Evolutionary conservation across 2,888 invertebrate genomes (phyloP), one percentile per base, ranked within the genome.

Genomic region (Slavum lentiscoides): DNA sequence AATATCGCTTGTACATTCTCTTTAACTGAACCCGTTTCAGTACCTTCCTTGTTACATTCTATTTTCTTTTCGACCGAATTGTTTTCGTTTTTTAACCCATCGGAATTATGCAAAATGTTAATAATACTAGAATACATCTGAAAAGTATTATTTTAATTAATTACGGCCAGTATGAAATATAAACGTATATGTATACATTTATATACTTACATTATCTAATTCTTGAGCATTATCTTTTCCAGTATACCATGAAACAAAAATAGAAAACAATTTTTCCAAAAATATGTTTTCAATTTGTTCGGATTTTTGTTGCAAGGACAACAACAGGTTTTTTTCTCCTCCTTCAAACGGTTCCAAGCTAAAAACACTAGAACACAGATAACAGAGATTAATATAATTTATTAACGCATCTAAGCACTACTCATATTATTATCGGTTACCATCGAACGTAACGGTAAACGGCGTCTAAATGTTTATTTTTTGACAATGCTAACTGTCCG

Each of bases 291-390:
- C 30, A 9, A 69, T 9, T 21, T 37, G 19, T 39, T 80, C 64
- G 39, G 70, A 43, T 13, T 58, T 58, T 53, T 82, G 88, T 82
- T 89, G 87, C 84, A 91, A 87, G 66, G 89, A 85, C 85, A 93
- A 91, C 77, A 90, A 90, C 69, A 97, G 88, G 87, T 97, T 97
- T 67, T 93, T 94, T 85, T 93, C 92, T 23, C 96, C 95, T 64
- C 96, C 94, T 85, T 96, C 95, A 88, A 97, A 97, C 59, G 93
- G 91, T 84, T 92, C 89, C 83, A 90, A 88, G 86, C 94, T 93
- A n/a, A 88, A 85, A 83, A 90, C 85, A 84, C 90, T 90, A 85
- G 30, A 15, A 86, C 83, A 77, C 61, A 68, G 59, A 72, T 5
- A 21, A 81, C 30, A 67, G 74, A 37, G 59, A 39, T 70, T 17